These are phyloP conservation scores for Myopa testacea DNA, from an alignment of 2,888 invertebrate species.

Conservation along the genomic window DNA sequence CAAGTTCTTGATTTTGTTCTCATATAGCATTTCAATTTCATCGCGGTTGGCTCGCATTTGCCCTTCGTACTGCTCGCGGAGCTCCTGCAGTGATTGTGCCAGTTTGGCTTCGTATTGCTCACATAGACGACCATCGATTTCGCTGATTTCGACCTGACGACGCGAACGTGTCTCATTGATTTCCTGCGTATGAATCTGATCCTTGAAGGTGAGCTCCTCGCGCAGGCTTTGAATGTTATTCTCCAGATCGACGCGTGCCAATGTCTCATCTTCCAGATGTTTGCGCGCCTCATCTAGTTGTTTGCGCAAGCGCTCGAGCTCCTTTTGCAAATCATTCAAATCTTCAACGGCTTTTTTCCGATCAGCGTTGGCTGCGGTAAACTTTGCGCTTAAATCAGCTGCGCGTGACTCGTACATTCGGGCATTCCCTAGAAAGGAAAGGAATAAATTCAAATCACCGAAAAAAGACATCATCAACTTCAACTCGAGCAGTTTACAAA, in stretches of 20 bases:
- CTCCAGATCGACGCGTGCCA: constrained; percentile 93
- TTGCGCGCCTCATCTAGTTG: constrained; percentile 85
- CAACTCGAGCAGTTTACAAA: neutral
- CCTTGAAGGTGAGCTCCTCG: constrained; percentile 92
- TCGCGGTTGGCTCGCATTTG: constrained; percentile 90
- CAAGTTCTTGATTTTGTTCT: constrained; percentile 79
- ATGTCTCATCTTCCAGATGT: constrained; percentile 91
- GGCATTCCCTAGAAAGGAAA: constrained; percentile 56
- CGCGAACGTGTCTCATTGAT: constrained; percentile 87
- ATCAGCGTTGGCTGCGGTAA: constrained; percentile 81
- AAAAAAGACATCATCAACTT: neutral
- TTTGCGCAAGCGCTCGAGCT: constrained; percentile 80
- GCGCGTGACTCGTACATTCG: constrained; percentile 77
- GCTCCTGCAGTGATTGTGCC: constrained; percentile 88
- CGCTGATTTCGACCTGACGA: constrained; percentile 92
- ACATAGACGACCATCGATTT: constrained; percentile 91
- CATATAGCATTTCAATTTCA: constrained; percentile 82
- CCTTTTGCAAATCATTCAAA: constrained; percentile 80
- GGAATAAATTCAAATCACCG: neutral
- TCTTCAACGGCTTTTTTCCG: constrained; percentile 84
- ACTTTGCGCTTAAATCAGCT: constrained; percentile 78
- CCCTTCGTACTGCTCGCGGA: constrained; percentile 92
- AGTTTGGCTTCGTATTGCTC: constrained; percentile 94
- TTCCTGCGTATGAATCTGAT: constrained; percentile 86
- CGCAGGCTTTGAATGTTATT: constrained; percentile 90